These are phyloP conservation scores for Plectus sambesii DNA, from an alignment of 1,140 invertebrate genomes.

Conservation along the genomic window DNA sequence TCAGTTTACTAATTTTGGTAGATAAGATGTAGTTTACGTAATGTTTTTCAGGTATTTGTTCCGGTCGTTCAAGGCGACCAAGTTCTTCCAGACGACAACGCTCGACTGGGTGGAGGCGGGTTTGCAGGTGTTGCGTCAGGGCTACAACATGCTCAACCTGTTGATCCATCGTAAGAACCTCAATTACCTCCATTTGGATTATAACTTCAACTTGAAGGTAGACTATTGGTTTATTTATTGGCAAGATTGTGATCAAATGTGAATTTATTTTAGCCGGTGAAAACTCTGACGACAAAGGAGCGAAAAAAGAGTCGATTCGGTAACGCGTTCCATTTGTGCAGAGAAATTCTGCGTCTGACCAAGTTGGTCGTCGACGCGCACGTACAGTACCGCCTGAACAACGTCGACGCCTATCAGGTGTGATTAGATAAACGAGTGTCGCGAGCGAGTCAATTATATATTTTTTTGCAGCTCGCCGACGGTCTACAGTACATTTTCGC, in stretches of 20 bases:
- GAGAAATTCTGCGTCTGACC: conserved; percentile 90
- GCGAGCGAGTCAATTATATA: conserved; percentile 11
- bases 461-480: conserved; percentile 68
- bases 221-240: background rate
- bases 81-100: conserved; percentile 98
- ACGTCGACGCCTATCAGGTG: conserved; percentile 85
- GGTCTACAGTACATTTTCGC: conserved; percentile 99
- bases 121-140: conserved; percentile 91
- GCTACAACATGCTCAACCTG: conserved; percentile 98
- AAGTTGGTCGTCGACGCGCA: conserved; percentile 98
- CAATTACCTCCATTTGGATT: conserved; percentile 98
- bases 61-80: conserved; percentile 96
- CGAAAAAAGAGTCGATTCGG: conserved; percentile 98
- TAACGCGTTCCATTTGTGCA: conserved; percentile 97
- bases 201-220: conserved; percentile 93
- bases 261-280: conserved; percentile 62
- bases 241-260: background rate
- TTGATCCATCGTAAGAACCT: conserved; percentile 98
- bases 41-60: conserved; percentile 54
- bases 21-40: conserved; percentile 14
- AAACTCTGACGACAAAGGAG: conserved; percentile 89
- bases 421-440: conserved; percentile 16
- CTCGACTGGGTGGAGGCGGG: conserved; percentile 99
- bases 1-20: conserved; percentile 6
- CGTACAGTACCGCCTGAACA: conserved; percentile 96